Percentiles rank a stretch among this genome's conserved stretches.
These are phyloP conservation scores for Lagothrix lagotricha DNA, from an alignment of 2,797 vertebrate genomes.

Conservation along the genomic window DNA sequence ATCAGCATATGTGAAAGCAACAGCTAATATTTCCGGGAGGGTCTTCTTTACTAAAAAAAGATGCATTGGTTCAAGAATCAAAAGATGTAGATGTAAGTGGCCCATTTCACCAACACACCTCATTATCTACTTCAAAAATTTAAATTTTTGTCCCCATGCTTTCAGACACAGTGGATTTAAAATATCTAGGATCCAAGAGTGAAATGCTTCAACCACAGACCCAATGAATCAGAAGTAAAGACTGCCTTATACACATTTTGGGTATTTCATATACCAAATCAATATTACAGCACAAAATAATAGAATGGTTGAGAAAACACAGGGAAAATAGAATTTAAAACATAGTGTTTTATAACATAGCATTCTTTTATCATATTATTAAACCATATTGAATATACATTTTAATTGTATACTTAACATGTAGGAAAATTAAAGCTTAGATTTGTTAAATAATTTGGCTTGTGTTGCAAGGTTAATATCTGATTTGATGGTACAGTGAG, in stretches of 20 bases:
- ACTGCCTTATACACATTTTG: not conserved
- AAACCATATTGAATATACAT: not conserved
- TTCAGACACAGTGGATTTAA: not conserved
- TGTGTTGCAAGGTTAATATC: not conserved
- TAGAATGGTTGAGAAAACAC: not conserved
- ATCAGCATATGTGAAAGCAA: not conserved
- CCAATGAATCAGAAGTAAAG: not conserved
- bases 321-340: not conserved
- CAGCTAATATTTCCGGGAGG: not conserved
- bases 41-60: not conserved
- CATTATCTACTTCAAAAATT: not conserved
- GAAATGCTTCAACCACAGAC: not conserved
- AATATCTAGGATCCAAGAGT: not conserved
- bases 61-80: not conserved
- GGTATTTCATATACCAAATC: not conserved
- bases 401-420: not conserved
- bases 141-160: not conserved
- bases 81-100: not conserved
- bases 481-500: not conserved
- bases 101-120: not conserved
- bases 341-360: not conserved
- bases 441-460: not conserved
- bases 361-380: not conserved
- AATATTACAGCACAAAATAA: not conserved
- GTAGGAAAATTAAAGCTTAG: not conserved